phyloP scores from a whole-genome alignment of 1,140 invertebrate genomes.

The Cherax quadricarinatus region DNA sequence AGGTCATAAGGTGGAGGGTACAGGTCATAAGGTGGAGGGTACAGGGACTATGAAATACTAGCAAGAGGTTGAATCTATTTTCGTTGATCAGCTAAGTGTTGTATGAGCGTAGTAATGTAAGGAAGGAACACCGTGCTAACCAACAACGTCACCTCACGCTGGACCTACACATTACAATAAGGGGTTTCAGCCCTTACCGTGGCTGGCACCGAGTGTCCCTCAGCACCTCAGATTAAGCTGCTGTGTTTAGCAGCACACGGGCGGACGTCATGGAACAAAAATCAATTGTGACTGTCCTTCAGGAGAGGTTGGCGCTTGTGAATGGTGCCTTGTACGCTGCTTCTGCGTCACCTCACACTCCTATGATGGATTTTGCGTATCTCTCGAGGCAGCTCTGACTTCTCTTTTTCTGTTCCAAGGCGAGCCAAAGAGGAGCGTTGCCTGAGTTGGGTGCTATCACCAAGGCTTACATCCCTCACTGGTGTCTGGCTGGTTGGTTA shows the following conservation, averaged over 20 bases:
- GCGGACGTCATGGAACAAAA: background rate
- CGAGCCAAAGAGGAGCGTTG: background rate
- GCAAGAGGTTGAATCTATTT: background rate
- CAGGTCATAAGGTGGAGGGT: background rate
- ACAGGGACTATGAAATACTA: background rate
- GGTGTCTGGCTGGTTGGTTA: background rate
- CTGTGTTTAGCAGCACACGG: background rate
- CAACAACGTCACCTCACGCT: background rate
- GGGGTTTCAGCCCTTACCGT: background rate
- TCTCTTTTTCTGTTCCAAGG: background rate
- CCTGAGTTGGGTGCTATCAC: background rate
- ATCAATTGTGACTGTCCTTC: background rate
- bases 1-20: background rate
- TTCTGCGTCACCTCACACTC: background rate
- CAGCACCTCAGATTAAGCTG: background rate
- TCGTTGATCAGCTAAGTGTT: background rate
- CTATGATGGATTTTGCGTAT: background rate
- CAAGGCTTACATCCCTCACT: background rate
- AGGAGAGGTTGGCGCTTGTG: background rate
- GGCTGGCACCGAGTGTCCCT: background rate
- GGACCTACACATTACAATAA: background rate
- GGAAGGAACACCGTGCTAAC: background rate
- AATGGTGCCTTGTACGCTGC: background rate
- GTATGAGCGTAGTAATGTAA: background rate
- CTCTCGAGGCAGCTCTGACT: background rate